Evolutionary conservation across 2,888 invertebrate species (phyloP).

Genomic region (Erynnis tages): DNA sequence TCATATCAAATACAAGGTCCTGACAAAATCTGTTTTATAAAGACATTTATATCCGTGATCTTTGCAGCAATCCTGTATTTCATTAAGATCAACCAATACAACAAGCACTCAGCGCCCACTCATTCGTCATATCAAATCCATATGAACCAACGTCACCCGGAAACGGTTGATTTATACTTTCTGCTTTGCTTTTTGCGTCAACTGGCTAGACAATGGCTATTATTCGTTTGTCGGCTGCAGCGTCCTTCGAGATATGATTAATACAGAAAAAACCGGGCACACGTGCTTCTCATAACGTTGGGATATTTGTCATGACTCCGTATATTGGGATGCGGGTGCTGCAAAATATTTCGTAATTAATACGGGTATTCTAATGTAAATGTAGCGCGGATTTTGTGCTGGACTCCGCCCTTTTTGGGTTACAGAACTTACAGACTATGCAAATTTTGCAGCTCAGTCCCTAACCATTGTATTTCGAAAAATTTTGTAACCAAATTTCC

Average conservation of each 20-base stretch:
- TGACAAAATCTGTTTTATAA: too few relatives aligned
- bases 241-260: conserved; percentile 11
- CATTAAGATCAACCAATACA: too few relatives aligned
- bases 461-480: too few relatives aligned
- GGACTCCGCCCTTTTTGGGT: too few relatives aligned
- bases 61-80: too few relatives aligned
- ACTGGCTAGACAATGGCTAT: conserved; percentile 5
- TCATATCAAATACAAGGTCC: too few relatives aligned
- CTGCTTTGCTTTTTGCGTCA: neutral
- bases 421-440: too few relatives aligned
- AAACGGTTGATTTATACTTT: neutral
- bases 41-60: too few relatives aligned
- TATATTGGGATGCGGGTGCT: conserved; percentile 5
- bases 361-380: too few relatives aligned
- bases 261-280: conserved; percentile 14
- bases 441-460: too few relatives aligned
- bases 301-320: conserved; percentile 10
- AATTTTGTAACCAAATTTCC: too few relatives aligned
- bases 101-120: too few relatives aligned
- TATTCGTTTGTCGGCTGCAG: conserved; percentile 19
- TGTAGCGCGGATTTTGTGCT: neutral
- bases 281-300: conserved; percentile 10
- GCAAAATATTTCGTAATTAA: neutral
- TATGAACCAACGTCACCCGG: neutral
- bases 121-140: neutral